Evolutionary conservation across 1,140 invertebrate species (phyloP).

Genomic region (Drosophila pruinosa): DNA sequence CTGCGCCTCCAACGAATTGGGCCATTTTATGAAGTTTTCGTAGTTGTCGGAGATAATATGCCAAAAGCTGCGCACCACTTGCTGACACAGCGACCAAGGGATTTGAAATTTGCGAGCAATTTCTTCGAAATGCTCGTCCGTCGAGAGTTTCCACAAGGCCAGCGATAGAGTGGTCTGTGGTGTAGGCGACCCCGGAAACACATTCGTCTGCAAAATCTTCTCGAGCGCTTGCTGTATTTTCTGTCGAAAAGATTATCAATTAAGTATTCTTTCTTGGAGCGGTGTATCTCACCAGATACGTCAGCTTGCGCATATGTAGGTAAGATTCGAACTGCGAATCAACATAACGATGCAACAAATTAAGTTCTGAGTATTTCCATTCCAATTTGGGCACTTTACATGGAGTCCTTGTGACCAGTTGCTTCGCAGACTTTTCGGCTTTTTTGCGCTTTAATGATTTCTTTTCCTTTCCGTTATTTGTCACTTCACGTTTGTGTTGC

Average conservation of each 20-base stretch:
- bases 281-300: constrained; percentile 60
- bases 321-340: constrained; percentile 67
- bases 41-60: constrained; percentile 74
- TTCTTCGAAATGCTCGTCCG: constrained; percentile 80
- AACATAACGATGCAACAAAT: constrained; percentile 70
- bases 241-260: constrained; percentile 4
- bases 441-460: constrained; percentile 26
- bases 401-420: neutral
- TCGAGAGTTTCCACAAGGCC: constrained; percentile 75
- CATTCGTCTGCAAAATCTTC: constrained; percentile 27
- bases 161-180: constrained; percentile 70
- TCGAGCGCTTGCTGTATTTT: constrained; percentile 59
- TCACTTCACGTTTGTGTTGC: constrained; percentile 49
- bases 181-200: constrained; percentile 38
- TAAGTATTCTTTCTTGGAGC: neutral
- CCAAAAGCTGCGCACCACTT: constrained; percentile 74
- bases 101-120: constrained; percentile 72
- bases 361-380: constrained; percentile 58
- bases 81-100: constrained; percentile 63
- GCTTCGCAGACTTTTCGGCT: neutral
- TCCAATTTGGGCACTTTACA: constrained; percentile 39
- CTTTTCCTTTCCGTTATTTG: neutral
- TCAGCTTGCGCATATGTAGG: constrained; percentile 72
- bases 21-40: constrained; percentile 78
- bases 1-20: constrained; percentile 67